A percentile compares a stretch with the other conserved stretches of the same genome.
Conservation (phyloP, 2,888 invertebrate species). For the Lysandra coridon region DNA sequence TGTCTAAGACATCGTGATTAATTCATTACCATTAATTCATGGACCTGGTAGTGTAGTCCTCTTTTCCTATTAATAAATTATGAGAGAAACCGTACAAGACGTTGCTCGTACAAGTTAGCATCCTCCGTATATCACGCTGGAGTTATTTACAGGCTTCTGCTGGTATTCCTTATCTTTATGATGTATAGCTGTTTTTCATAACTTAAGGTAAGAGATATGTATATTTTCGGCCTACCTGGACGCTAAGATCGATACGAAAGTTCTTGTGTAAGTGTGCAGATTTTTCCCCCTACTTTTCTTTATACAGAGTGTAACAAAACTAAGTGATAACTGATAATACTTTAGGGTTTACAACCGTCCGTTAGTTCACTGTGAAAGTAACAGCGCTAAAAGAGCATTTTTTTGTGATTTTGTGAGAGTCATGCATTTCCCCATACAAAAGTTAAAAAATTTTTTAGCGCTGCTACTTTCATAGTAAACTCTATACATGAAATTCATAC, state of each 20-base stretch:
- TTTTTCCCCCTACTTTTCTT: no score
- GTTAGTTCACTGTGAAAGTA: no score
- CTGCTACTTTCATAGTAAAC: no score
- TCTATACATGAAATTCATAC: no score
- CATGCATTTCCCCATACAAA: no score
- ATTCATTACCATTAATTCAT: background rate
- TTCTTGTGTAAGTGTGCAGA: no score
- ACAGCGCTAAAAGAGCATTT: no score
- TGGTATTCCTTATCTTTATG: constrained; percentile 7
- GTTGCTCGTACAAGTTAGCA: background rate
- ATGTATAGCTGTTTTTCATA: constrained; percentile 22
- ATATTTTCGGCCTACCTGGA: background rate
- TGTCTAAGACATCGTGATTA: background rate
- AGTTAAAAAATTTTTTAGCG: no score
- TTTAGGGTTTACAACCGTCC: no score
- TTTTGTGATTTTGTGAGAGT: no score
- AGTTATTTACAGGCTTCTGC: background rate
- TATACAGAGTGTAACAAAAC: no score
- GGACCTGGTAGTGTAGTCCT: background rate
- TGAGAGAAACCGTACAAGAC: constrained; percentile 20
- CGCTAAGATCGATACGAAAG: background rate
- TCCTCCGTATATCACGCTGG: background rate
- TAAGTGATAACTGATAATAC: no score
- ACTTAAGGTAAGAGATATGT: background rate
- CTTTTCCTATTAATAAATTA: constrained; percentile 23